Percentiles rank a stretch among this genome's conserved stretches.
Conservation (phyloP, 2,888 invertebrate species). For the Heliothis peltigera region DNA sequence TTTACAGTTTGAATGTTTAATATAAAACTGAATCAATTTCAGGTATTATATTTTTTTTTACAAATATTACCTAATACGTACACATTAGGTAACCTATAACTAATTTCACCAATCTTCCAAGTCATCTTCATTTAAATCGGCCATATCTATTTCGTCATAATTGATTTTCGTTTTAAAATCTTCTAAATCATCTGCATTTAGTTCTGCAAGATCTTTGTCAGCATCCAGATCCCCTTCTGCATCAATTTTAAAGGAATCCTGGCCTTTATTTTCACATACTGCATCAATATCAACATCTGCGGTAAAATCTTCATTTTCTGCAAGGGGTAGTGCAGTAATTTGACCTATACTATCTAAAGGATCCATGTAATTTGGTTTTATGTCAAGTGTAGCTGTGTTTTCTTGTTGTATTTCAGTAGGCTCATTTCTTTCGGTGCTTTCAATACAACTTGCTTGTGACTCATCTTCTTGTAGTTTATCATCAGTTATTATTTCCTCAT, state of each 20-base stretch:
- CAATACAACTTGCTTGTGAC: neutral
- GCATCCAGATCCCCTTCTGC: neutral
- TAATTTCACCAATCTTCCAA: conserved; percentile 75
- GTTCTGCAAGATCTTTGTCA: conserved; percentile 2
- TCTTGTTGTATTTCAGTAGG: neutral
- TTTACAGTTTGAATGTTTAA: no score
- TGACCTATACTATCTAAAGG: neutral
- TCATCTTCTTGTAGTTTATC: neutral
- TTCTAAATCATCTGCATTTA: conserved; percentile 30
- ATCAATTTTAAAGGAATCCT: neutral
- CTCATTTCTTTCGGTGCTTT: neutral
- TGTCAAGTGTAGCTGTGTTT: neutral
- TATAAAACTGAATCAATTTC: no score
- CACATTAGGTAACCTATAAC: no score
- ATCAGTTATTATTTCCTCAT: neutral
- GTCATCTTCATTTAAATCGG: conserved; percentile 70
- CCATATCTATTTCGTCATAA: conserved; percentile 44
- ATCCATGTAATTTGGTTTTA: neutral
- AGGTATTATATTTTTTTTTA: no score
- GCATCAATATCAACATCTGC: conserved; percentile 2
- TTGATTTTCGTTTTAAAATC: conserved; percentile 8
- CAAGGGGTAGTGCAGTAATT: neutral
- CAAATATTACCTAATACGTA: no score
- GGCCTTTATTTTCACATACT: neutral
- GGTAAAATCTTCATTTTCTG: conserved; percentile 12